These are phyloP conservation scores for Aplodontia rufa DNA, from an alignment of 2,113 vertebrate genomes.

Conservation along the genomic window DNA sequence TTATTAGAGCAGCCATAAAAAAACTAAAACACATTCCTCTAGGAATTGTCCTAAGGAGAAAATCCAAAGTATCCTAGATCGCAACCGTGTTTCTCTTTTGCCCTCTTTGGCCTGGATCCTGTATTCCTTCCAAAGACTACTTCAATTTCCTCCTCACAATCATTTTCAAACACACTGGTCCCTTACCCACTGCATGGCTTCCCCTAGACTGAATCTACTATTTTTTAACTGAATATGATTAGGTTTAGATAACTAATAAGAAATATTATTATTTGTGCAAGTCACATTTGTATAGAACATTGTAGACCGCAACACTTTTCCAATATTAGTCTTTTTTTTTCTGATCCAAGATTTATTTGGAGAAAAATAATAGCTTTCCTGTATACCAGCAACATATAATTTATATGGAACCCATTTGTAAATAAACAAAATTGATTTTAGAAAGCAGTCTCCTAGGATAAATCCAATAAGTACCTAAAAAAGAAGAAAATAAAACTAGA, in stretches of 20 bases:
- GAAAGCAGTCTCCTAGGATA: neutral
- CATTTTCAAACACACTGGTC: neutral
- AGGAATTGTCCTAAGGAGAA: neutral
- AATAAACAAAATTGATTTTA: neutral
- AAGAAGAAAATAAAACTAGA: neutral
- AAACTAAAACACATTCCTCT: neutral
- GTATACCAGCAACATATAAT: neutral
- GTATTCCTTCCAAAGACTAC: neutral
- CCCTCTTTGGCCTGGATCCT: neutral
- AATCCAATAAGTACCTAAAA: neutral
- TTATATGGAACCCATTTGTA: neutral
- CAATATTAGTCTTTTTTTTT: too few species aligned
- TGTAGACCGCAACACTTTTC: neutral
- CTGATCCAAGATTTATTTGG: neutral
- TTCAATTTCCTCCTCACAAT: neutral
- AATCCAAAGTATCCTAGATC: neutral
- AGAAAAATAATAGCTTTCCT: slow-evolving; percentile 17
- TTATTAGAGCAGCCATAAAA: too few species aligned
- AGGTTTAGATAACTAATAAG: neutral
- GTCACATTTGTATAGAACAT: neutral
- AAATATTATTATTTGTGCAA: neutral
- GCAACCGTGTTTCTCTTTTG: neutral
- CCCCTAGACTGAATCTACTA: neutral
- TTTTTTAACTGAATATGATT: neutral
- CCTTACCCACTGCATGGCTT: neutral